A percentile compares a stretch with the other conserved stretches of the same genome.
phyloP scores from a whole-genome alignment of 2,888 invertebrate genomes.

The Lymantria monacha region DNA sequence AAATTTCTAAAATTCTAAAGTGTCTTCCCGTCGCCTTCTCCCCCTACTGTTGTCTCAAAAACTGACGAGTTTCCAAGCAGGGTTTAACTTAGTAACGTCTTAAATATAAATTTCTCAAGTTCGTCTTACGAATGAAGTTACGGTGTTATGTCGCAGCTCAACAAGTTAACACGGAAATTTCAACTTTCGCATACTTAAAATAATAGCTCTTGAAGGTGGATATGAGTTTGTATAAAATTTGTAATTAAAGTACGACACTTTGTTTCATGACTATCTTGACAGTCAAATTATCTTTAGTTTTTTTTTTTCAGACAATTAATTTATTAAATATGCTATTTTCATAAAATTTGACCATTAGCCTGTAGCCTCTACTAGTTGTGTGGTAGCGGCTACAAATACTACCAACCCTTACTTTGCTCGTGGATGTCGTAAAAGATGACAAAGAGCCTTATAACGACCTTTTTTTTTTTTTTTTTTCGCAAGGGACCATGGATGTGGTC shows the following conservation, averaged over 20 bases:
- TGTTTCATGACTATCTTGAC: neutral
- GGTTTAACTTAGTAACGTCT: constrained; percentile 71
- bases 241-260: constrained; percentile 12
- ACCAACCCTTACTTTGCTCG: too few species aligned
- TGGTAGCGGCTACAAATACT: too few species aligned
- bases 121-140: constrained; percentile 66
- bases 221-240: constrained; percentile 21
- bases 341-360: too few species aligned
- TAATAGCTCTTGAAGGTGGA: constrained; percentile 27
- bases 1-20: constrained; percentile 78
- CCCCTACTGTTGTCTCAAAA: constrained; percentile 59
- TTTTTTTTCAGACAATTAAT: too few species aligned
- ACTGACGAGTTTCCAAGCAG: constrained; percentile 60
- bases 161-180: constrained; percentile 64
- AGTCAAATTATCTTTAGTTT: too few species aligned
- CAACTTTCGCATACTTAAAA: constrained; percentile 48
- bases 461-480: too few species aligned
- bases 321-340: too few species aligned
- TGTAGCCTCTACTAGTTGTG: too few species aligned
- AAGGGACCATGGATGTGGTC: too few species aligned
- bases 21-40: constrained; percentile 50
- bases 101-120: constrained; percentile 77
- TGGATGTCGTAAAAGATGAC: too few species aligned
- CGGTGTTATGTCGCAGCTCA: constrained; percentile 60
- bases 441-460: too few species aligned